Base-by-base conservation (phyloP, 1,140 invertebrate genomes). In the Macrobrachium nipponense region DNA sequence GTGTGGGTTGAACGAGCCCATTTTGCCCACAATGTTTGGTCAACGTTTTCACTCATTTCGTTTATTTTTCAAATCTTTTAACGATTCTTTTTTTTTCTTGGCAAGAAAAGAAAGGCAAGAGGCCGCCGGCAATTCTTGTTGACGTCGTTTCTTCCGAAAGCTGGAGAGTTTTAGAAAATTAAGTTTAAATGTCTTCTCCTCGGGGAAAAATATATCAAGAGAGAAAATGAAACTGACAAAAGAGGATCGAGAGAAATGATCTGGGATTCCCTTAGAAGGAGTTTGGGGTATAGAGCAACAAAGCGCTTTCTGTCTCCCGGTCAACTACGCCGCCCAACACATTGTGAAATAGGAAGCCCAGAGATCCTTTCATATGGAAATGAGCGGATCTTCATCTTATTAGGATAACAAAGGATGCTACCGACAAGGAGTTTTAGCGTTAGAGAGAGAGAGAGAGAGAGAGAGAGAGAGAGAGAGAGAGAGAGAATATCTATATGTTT, bases 381-480 rank as follows among this genome's bases (percentile, higher is more conserved):
- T 86, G 77, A 86, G 68, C 68, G 84, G 84, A 86, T 86, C 84
- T 72, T 86, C 84, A 86, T 86, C 84, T 86, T 86, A 86, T 86
- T 86, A 86, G 77, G 78, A 59, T 86, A 86, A 86, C 84, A 86
- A 86, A 86, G 77, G 84, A 86, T 62, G 68, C 84, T 86, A 86
- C 84, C 77, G 84, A 79, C 77, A 80, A 86, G 84, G 75, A 73
- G 78, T 23, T 60, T 60, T 12, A 58, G 76, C 51, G 76, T 27
- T n/a, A 7, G 59, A 11, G n/a, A 43, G 61, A n/a, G 61, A 14
- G 62, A 66, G 78, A 62, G 60, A 27, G 23, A 60, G 20, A 51
- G 77, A 23, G 68, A 51, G 59, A 75, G 36, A 60, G 84, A 64
- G 77, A 60, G 77, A 51, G 66, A 61, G 64, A 60, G 66, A 36